These are phyloP conservation scores for silkworm (Bombyx mori) DNA, from an alignment of 1,140 invertebrate species.

Conservation along the genomic window ASM3026992v2 NC_085118.1:7777001-7777500, in stretches of 20 bases:
- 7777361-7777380: conserved; percentile 1
- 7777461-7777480: too few relatives aligned
- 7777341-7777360: conserved; percentile 64
- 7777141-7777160: too few relatives aligned
- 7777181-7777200: too few relatives aligned
- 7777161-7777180: too few relatives aligned
- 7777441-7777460: too few relatives aligned
- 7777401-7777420: too few relatives aligned
- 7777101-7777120: too few relatives aligned
- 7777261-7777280: conserved; percentile 85
- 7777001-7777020: conserved; percentile 93
- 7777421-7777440: too few relatives aligned
- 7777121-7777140: too few relatives aligned
- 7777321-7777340: conserved; percentile 79
- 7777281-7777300: conserved; percentile 76
- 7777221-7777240: conserved; percentile 80
- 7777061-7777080: conserved; percentile 34
- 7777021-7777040: conserved; percentile 95
- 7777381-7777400: neutral
- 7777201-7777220: neutral
- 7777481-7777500: neutral
- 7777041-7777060: conserved; percentile 90
- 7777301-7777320: conserved; percentile 78
- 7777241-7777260: conserved; percentile 91
- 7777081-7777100: neutral